Base-by-base conservation (phyloP, 2,113 vertebrate species). In the Dolichallabes microphthalmus region DNA sequence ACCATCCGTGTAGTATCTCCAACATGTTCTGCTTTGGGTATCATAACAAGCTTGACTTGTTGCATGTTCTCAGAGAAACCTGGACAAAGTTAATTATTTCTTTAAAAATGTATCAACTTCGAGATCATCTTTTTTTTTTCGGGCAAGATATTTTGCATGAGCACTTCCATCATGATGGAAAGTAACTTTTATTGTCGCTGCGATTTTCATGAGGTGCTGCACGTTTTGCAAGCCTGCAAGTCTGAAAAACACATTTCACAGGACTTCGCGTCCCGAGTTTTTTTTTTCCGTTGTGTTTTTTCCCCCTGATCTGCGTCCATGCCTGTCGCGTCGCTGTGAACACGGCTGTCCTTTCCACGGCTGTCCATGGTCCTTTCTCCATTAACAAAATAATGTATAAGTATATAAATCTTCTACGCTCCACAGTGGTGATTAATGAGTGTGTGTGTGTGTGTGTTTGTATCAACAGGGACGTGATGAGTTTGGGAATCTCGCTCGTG, bases 401-500 rank as follows among this genome's bases (percentile, higher is more conserved):
- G 82, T 87, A 69, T 87, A 75, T 45, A 19, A 66, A 77, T 88
- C 66, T 86, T 86, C 13, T 22, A 68, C 82, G 87, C 82, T 88
- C 39, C 63, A 35, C 63, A 61, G 79, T 86, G 63, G 60, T 91
- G 90, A 93, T 89, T 87, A 86, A 90, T 90, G 86, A 82, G 25
- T 50, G 50, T 85, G 60, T 86, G 66, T 82, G 89, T 93, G 93
- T 92, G 93, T 87, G 87, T 92, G 87, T 93, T 93, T 95, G 73
- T 85, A 61, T 77, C 75, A 92, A 86, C 95, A 99, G 98, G 90
- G 98, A 99, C 91, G 96, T 99, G 93, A 98, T 98, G 96, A 98
- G 96, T 93, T 96, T 99, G 95, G 98, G 98, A 87, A 98, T 99
- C 94, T 96, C 97, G 86, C 94, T 99, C 91, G 97, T 98, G 91